A percentile compares a stretch with the other conserved stretches of the same genome.
Conservation (phyloP, 35 echinoderm and acorn worm species). For the Lytechinus pictus region DNA sequence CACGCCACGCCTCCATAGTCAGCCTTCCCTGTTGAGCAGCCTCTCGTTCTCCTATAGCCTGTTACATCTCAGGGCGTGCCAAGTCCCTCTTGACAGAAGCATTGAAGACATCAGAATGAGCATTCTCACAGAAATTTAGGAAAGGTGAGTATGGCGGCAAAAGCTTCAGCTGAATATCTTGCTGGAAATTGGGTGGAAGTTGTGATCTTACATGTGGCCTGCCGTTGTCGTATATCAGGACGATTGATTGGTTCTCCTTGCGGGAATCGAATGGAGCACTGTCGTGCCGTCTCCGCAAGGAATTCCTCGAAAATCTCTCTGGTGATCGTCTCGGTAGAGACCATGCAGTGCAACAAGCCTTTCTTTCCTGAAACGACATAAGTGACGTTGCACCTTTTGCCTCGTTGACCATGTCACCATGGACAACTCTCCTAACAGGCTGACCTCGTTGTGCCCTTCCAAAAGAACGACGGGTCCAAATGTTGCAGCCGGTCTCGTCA, state of each 20-base stretch:
- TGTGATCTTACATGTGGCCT: neutral
- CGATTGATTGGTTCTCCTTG: neutral
- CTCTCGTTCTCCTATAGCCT: neutral
- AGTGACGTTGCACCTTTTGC: neutral
- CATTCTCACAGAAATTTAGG: neutral
- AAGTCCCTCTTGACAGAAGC: neutral
- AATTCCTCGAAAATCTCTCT: neutral
- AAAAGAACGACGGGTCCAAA: neutral
- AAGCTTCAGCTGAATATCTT: neutral
- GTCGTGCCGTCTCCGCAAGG: too few relatives aligned
- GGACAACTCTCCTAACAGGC: neutral
- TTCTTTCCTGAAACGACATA: neutral
- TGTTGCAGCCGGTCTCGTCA: neutral
- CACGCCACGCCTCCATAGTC: neutral
- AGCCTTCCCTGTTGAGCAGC: neutral
- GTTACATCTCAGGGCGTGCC: neutral
- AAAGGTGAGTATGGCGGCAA: neutral
- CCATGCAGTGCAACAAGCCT: neutral
- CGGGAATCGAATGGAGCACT: too few relatives aligned
- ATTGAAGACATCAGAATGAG: neutral
- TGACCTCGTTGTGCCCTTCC: neutral
- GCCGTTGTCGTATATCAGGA: neutral
- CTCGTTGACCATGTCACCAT: neutral
- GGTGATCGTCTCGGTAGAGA: neutral
- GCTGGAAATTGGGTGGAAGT: neutral